Percentiles rank a stretch among this genome's conserved stretches.
Conservation (phyloP, 1,140 invertebrate genomes). For the Solen grandis region DNA sequence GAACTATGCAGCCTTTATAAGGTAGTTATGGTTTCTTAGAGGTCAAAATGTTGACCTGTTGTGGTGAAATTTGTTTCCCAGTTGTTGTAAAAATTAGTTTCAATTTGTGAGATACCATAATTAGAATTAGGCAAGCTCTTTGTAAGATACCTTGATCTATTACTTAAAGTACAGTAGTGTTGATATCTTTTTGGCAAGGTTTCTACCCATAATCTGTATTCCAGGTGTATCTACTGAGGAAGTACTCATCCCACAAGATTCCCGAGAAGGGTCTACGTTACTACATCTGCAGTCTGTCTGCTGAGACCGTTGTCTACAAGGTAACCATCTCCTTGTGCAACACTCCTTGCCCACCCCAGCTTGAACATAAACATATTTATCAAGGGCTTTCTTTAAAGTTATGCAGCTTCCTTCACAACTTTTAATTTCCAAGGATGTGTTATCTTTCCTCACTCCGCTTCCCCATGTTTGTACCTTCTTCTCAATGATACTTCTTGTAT, state of each 20-base stretch:
- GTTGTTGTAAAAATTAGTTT: background rate
- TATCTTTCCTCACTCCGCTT: too few species aligned
- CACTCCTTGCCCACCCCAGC: too few species aligned
- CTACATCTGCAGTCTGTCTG: constrained; percentile 97
- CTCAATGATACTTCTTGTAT: too few species aligned
- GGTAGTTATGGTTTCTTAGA: background rate
- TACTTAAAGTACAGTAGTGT: background rate
- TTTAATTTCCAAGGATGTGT: too few species aligned
- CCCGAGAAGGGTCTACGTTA: constrained; percentile 90
- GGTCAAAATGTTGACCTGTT: background rate
- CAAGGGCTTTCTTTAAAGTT: too few species aligned
- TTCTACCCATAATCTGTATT: constrained; percentile 48
- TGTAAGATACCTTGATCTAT: background rate
- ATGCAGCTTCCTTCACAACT: too few species aligned
- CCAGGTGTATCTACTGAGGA: constrained; percentile 95
- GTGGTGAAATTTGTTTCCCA: background rate
- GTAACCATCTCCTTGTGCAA: constrained; percentile 67
- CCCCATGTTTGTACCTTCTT: too few species aligned
- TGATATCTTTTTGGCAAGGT: constrained; percentile 51
- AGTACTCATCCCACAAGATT: constrained; percentile 94
- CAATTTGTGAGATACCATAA: background rate
- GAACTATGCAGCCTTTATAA: background rate
- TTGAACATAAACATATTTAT: too few species aligned
- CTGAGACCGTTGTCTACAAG: constrained; percentile 97
- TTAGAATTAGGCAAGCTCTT: background rate